phyloP scores from a whole-genome alignment of 2,113 vertebrate species.

The Eonycteris spelaea region DNA sequence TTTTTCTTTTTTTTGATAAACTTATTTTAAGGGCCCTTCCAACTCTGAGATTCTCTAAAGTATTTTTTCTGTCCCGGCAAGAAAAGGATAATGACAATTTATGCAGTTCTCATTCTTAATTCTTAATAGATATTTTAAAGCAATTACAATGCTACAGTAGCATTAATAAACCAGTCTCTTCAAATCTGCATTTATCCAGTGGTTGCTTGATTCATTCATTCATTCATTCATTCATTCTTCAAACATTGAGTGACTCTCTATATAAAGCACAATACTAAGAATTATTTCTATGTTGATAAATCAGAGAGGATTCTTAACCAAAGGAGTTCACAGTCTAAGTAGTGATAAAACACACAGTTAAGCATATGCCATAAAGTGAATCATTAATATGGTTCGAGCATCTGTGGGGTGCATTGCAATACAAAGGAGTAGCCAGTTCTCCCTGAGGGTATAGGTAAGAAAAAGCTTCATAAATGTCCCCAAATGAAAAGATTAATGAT shows the following conservation, averaged over 20 bases:
- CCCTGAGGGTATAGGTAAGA: neutral
- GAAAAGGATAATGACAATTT: neutral
- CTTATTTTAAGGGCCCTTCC: neutral
- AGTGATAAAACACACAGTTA: neutral
- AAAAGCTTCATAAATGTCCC: neutral
- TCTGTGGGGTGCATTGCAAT: fast-evolving
- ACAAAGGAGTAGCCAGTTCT: neutral
- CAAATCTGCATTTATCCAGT: neutral
- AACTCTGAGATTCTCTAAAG: neutral
- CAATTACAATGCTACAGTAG: neutral
- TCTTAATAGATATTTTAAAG: neutral
- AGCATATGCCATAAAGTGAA: neutral
- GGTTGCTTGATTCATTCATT: neutral
- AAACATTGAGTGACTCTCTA: neutral
- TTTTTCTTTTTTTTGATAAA: neutral
- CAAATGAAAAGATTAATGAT: neutral
- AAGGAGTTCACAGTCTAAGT: neutral
- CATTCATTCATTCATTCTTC: neutral
- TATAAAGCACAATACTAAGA: neutral
- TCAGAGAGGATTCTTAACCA: neutral
- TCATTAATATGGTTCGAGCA: neutral
- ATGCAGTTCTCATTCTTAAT: neutral
- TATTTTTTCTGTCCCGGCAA: neutral
- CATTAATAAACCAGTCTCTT: neutral
- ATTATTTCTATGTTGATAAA: neutral